Percentiles rank a stretch among this genome's conserved stretches.
These are phyloP conservation scores for Zaprionus capensis DNA, from an alignment of 1,140 invertebrate genomes.

Conservation along the genomic window DNA sequence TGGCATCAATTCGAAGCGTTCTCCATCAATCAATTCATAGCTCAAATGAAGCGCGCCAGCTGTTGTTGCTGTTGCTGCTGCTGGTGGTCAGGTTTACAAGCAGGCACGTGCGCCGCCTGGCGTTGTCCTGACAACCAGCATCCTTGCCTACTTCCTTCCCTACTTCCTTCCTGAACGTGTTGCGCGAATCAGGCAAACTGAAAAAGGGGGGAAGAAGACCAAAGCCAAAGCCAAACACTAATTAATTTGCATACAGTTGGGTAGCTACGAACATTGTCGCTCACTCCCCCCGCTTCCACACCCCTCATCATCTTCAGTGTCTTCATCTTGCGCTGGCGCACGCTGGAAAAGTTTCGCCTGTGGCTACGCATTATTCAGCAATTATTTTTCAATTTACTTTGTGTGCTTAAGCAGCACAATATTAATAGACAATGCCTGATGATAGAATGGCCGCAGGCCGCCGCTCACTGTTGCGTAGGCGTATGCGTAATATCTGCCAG, in stretches of 20 bases:
- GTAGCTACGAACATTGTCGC: background rate
- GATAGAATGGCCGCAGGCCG: background rate
- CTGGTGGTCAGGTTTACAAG: conserved; percentile 29
- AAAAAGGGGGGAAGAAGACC: background rate
- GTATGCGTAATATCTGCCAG: conserved; percentile 48
- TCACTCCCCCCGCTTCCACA: background rate
- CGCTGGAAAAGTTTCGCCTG: conserved; percentile 13
- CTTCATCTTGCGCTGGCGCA: background rate
- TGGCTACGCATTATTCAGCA: conserved; percentile 52
- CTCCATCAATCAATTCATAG: conserved; percentile 53
- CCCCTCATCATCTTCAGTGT: no score
- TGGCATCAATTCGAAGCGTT: conserved; percentile 27
- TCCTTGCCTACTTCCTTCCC: background rate
- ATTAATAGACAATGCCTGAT: conserved; percentile 40
- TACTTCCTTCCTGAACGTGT: conserved; percentile 5
- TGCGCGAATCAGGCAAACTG: conserved; percentile 10
- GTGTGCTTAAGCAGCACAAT: conserved; percentile 33
- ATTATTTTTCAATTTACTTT: conserved; percentile 76
- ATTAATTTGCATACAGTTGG: conserved; percentile 37
- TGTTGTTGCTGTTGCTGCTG: conserved; percentile 5
- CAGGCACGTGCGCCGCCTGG: conserved; percentile 33
- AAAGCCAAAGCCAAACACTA: conserved; percentile 25
- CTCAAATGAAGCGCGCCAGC: conserved; percentile 36
- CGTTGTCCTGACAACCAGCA: conserved; percentile 35
- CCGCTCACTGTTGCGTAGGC: background rate